Evolutionary conservation across 2,797 vertebrate genomes (phyloP).

Genomic region (Fistularia commersonii): DNA sequence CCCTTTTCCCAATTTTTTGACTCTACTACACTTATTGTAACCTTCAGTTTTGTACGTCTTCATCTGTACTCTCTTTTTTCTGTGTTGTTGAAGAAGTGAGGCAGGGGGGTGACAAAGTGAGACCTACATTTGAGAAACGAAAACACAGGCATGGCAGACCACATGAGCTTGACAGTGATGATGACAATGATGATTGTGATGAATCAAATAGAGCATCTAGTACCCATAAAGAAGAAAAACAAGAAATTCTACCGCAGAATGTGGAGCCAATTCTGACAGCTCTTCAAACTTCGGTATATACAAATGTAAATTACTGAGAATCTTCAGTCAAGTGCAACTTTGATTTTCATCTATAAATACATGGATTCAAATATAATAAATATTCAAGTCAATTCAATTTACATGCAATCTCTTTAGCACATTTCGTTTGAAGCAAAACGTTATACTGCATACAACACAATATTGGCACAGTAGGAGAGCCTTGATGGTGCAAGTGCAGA

Average conservation of each 20-base stretch:
- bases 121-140: constrained; percentile 63
- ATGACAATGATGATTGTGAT: constrained; percentile 76
- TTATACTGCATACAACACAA: too few relatives aligned
- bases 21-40: neutral
- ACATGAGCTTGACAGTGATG: constrained; percentile 87
- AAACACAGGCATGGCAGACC: constrained; percentile 88
- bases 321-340: too few relatives aligned
- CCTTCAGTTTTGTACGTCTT: neutral
- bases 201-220: constrained; percentile 71
- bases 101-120: constrained; percentile 61
- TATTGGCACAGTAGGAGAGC: too few relatives aligned
- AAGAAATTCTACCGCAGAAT: constrained; percentile 33
- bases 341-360: too few relatives aligned
- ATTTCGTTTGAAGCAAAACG: too few relatives aligned
- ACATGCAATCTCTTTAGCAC: too few relatives aligned
- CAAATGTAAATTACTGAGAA: too few relatives aligned
- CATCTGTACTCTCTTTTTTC: constrained; percentile 1
- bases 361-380: too few relatives aligned
- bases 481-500: too few relatives aligned
- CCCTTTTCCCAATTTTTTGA: neutral
- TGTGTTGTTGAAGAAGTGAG: constrained; percentile 59
- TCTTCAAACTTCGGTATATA: too few relatives aligned
- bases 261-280: neutral
- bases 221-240: constrained; percentile 53
- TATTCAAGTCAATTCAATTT: too few relatives aligned